These are phyloP conservation scores for Drosophila biarmipes DNA, from an alignment of 1,140 invertebrate species.

Conservation along the genomic window DNA sequence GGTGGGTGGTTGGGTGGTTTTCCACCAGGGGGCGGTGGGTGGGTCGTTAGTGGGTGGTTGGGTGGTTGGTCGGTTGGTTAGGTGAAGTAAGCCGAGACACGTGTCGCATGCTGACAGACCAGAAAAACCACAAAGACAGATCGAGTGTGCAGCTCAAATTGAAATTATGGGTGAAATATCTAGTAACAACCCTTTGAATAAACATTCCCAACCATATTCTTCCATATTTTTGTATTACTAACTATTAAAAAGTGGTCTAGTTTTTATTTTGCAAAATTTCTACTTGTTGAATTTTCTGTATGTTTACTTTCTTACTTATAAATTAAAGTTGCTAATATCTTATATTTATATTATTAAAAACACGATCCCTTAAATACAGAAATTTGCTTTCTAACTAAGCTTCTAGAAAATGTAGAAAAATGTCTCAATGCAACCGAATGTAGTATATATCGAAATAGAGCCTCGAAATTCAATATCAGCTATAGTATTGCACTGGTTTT, in stretches of 20 bases:
- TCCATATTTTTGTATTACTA: background rate
- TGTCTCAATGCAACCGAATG: background rate
- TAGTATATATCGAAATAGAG: background rate
- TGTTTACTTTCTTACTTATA: no score
- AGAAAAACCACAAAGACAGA: slow-evolving; percentile 21
- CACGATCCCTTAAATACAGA: no score
- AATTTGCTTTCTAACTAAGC: no score
- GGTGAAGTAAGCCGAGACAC: slow-evolving; percentile 21
- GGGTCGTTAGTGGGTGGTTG: slow-evolving; percentile 3
- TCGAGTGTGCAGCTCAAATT: background rate
- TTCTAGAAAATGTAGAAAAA: no score
- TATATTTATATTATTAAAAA: no score
- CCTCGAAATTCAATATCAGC: background rate
- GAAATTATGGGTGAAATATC: background rate
- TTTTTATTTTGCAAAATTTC: no score
- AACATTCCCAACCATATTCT: background rate
- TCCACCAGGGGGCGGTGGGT: background rate
- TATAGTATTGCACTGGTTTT: background rate
- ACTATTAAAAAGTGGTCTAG: no score
- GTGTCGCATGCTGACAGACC: slow-evolving; percentile 16
- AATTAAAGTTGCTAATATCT: no score
- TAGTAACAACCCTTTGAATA: background rate
- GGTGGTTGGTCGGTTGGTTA: slow-evolving; percentile 1
- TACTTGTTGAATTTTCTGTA: no score
- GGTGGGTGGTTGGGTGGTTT: slow-evolving; percentile 8